phyloP scores from a whole-genome alignment of 2,113 vertebrate species.

The Gambusia holbrooki region DNA sequence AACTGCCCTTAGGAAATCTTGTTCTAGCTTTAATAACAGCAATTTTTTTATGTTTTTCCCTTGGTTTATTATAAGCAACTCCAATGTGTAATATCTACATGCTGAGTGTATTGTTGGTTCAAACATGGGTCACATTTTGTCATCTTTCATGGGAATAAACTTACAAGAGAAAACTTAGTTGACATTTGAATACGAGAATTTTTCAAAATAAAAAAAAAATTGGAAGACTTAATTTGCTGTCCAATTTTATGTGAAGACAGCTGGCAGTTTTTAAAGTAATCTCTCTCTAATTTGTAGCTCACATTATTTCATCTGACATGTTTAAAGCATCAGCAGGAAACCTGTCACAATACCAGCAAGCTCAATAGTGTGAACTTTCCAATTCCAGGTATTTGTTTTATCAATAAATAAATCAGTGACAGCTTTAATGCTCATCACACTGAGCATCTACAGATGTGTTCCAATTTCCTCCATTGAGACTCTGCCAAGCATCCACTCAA shows the following conservation, averaged over 20 bases:
- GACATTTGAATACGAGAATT: not conserved
- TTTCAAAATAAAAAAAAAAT: conserved; percentile 11
- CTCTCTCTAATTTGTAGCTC: not conserved
- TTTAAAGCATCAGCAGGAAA: not conserved
- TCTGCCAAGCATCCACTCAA: conserved; percentile 7
- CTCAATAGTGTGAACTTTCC: conserved; percentile 1
- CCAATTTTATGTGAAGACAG: conserved; percentile 19
- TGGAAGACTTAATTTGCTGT: not conserved
- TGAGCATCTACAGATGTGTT: conserved; percentile 1
- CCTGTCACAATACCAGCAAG: not conserved
- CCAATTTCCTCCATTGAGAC: not conserved
- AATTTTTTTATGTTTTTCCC: no score
- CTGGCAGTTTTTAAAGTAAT: conserved; percentile 3
- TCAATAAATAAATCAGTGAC: conserved; percentile 15
- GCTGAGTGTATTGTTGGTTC: no score
- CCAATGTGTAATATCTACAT: no score
- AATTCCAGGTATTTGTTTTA: conserved; percentile 8
- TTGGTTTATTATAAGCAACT: no score
- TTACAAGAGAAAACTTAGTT: not conserved
- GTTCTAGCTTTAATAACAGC: no score
- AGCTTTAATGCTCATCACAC: conserved; percentile 6
- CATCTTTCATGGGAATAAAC: not conserved
- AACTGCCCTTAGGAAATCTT: no score
- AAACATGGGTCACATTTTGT: no score
- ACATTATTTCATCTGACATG: conserved; percentile 17